Base-by-base conservation (phyloP, 2,888 invertebrate genomes). In the Agonopterix alstromeriana region DNA sequence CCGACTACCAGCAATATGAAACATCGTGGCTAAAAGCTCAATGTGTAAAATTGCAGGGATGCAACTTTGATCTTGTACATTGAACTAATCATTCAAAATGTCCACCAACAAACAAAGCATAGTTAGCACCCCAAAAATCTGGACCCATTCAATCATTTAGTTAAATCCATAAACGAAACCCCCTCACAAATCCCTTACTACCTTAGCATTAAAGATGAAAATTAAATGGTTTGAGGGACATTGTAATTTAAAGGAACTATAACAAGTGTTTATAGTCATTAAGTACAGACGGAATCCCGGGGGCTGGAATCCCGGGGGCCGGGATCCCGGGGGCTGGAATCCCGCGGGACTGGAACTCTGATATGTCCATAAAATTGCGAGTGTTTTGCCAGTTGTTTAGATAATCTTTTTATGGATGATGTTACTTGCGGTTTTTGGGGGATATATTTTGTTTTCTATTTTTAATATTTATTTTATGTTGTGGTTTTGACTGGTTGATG, bases 201-300 rank as follows among this genome's bases (percentile, higher is more conserved):
- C 5, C 1, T 1, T 27, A 27, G 27, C 27, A 27, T 27, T 27
- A 27, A 27, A 27, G 27, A 7, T 27, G 27, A 27, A 27, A 27
- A 27, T 27, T 5, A 27, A 27, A 27, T 27, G 27, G 7, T 27
- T 27, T 5, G 5, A 27, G 27, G 27, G 27, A 7, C 27, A 27
- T 27, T 27, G 27, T 1, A 7, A 27, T 5, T 27, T 5, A 27
- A 27, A 5, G 27, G 27, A 27, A 27, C 27, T 27, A 27, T 27
- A 78, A 77, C 75, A 71, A 77, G 75, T 84, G 82, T 85, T 85
- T 84, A 84, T 82, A 71, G 71, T 77, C 79, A 82, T 84, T 83
- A 83, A 63, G 59, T 59, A 62, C 64, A 48, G 53, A 49, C 46
- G 17, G 45, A 43, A 50, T 56, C 69, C 64, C 70, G 35, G 10